Conservation (phyloP, 2,888 invertebrate species). For the Caenorhabditis sp. region DNA sequence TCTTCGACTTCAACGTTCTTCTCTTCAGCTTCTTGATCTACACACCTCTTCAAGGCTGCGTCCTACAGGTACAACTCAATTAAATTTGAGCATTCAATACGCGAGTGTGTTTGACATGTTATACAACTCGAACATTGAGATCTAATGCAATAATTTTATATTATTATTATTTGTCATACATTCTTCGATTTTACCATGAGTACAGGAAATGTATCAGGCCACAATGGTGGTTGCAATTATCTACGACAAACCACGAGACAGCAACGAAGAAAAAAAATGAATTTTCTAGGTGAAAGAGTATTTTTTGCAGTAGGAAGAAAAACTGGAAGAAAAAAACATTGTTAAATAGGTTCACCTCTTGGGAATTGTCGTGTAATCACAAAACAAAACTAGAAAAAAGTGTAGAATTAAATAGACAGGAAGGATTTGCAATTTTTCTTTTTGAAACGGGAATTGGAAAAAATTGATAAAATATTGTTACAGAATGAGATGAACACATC, state of each 20-base stretch:
- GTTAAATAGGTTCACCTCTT: neutral
- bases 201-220: neutral
- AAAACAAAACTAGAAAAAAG: neutral
- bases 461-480: neutral
- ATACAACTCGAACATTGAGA: neutral
- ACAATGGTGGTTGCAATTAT: neutral
- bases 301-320: neutral
- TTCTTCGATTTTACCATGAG: neutral
- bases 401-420: neutral
- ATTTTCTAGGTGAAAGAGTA: neutral
- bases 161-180: neutral
- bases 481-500: constrained; percentile 34
- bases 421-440: neutral
- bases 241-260: neutral
- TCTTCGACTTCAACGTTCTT: constrained; percentile 67
- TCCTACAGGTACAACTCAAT: constrained; percentile 50
- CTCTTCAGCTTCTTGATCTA: constrained; percentile 62
- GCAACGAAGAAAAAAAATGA: neutral
- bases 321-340: neutral
- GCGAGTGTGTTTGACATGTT: neutral
- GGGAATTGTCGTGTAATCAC: neutral
- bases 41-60: constrained; percentile 56
- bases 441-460: no score
- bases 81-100: no score
- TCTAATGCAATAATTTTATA: neutral